These are phyloP conservation scores for Caretta caretta DNA, from an alignment of 2,113 vertebrate genomes.

Conservation along the genomic window DNA sequence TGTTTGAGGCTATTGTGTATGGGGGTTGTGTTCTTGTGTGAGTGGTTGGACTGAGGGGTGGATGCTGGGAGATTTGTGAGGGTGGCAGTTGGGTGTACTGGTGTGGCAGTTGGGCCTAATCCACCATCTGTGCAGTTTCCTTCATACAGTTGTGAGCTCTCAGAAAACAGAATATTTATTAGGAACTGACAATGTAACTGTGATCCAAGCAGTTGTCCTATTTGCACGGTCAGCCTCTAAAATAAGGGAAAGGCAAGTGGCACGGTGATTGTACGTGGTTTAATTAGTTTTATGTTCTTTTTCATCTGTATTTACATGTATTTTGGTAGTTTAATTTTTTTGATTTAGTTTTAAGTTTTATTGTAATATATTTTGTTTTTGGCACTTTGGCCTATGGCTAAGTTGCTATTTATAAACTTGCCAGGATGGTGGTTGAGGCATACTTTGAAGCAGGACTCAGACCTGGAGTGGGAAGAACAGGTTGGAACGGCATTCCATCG, in stretches of 20 bases:
- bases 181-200: not conserved
- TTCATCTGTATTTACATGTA: not conserved
- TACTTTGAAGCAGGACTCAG: not conserved
- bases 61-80: not conserved
- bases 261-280: not conserved
- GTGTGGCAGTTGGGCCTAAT: not conserved
- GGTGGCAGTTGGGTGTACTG: not conserved
- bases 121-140: not conserved
- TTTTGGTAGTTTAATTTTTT: not conserved
- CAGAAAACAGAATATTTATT: not conserved
- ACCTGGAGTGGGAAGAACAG: not conserved
- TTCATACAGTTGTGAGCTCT: not conserved
- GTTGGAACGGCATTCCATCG: not conserved
- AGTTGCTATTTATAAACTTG: not conserved
- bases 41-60: not conserved
- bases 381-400: not conserved
- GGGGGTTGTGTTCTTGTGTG: not conserved
- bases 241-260: not conserved
- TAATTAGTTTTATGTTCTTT: not conserved
- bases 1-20: not conserved
- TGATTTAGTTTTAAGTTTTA: not conserved
- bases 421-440: not conserved
- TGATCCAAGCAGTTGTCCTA: not conserved
- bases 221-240: not conserved
- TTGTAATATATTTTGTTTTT: too few species aligned